These are phyloP conservation scores for Scaptomyza hsui DNA, from an alignment of 1,140 invertebrate species.

Conservation along the genomic window DNA sequence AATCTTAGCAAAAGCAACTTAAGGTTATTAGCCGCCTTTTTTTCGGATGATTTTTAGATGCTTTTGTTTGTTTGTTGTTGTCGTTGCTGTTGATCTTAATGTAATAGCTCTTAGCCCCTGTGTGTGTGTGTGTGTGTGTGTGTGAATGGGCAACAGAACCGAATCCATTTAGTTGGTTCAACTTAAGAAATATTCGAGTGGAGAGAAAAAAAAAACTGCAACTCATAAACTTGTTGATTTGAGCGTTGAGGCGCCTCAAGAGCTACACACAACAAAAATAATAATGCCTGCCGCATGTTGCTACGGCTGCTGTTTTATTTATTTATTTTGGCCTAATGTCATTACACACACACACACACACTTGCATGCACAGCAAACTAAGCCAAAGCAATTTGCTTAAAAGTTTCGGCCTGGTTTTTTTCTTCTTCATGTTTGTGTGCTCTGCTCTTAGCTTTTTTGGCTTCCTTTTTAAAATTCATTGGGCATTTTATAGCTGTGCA, in stretches of 20 bases:
- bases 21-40: slow-evolving; percentile 60
- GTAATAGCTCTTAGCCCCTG: slow-evolving; percentile 16
- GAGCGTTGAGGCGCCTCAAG: slow-evolving; percentile 39
- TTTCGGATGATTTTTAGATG: slow-evolving; percentile 46
- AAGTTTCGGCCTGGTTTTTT: slow-evolving; percentile 35
- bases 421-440: slow-evolving; percentile 6
- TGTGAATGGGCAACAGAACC: slow-evolving; percentile 10
- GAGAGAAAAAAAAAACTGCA: slow-evolving; percentile 43
- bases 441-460: neutral
- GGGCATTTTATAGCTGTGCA: slow-evolving; percentile 54
- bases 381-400: slow-evolving; percentile 58
- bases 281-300: slow-evolving; percentile 21
- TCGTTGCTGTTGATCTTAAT: slow-evolving; percentile 49
- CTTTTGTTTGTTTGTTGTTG: slow-evolving; percentile 44
- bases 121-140: slow-evolving; percentile 13
- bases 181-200: slow-evolving; percentile 2
- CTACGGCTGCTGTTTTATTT: slow-evolving; percentile 36
- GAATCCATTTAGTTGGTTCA: slow-evolving; percentile 10
- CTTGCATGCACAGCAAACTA: slow-evolving; percentile 28
- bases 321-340: slow-evolving; percentile 68
- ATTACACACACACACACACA: slow-evolving; percentile 42
- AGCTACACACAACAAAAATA: slow-evolving; percentile 16
- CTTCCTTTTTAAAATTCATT: slow-evolving; percentile 56
- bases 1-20: slow-evolving; percentile 45
- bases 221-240: slow-evolving; percentile 67